Evolutionary conservation across 2,113 vertebrate genomes (phyloP).

Genomic region (Falco punctatus): DNA sequence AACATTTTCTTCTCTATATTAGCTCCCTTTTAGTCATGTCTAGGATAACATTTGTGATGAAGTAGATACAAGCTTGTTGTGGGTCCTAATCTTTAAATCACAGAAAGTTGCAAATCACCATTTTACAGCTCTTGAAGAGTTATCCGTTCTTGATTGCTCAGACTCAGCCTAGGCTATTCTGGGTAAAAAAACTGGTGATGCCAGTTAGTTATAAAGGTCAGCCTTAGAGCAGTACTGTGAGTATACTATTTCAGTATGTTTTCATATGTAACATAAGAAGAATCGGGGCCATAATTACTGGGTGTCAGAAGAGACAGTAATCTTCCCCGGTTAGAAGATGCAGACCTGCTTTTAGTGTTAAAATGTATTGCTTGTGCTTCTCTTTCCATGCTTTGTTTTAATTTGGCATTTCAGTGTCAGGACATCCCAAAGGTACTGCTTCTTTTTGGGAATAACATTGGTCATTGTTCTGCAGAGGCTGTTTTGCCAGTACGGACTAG

Average conservation of each 20-base stretch:
- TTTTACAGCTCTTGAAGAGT: background rate
- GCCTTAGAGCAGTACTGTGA: background rate
- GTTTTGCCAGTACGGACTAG: background rate
- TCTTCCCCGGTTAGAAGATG: background rate
- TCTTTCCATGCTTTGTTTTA: background rate
- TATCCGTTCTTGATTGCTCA: background rate
- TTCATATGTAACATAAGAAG: background rate
- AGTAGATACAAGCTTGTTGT: background rate
- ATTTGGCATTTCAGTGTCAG: background rate
- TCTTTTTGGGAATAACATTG: background rate
- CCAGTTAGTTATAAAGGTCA: background rate
- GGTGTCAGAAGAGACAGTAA: background rate
- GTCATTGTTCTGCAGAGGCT: background rate
- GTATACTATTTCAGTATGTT: background rate
- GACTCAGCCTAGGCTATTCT: background rate
- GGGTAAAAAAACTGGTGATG: background rate
- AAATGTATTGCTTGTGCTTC: background rate
- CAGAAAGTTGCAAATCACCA: background rate
- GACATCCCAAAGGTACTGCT: background rate
- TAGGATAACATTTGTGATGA: background rate
- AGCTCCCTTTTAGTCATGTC: background rate
- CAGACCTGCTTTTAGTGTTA: background rate
- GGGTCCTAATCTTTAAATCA: background rate
- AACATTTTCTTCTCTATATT: background rate
- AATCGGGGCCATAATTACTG: background rate